A percentile compares a stretch with the other conserved stretches of the same genome.
Conservation (phyloP, 2,113 vertebrate genomes). For the Mirounga angustirostris region DNA sequence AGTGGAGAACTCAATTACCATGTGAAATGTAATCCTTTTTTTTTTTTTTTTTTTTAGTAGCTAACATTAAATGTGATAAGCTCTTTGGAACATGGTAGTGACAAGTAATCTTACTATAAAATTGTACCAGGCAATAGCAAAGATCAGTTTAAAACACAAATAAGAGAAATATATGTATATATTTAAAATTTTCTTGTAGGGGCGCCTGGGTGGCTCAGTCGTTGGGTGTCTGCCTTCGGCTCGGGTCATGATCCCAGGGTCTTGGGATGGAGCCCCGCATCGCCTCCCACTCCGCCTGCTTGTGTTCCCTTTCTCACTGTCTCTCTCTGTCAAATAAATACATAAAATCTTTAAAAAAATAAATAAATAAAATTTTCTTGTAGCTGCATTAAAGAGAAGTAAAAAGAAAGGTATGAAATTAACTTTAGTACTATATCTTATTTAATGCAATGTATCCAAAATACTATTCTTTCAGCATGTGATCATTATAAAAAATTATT, state of each 20-base stretch:
- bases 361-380: background rate
- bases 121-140: background rate
- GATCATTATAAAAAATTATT: background rate
- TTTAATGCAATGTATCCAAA: background rate
- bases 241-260: too few relatives aligned
- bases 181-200: background rate
- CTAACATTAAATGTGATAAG: background rate
- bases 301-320: too few relatives aligned
- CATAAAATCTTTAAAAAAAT: too few relatives aligned
- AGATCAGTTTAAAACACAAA: slow-evolving; percentile 41
- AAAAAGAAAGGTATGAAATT: background rate
- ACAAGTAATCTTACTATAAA: slow-evolving; percentile 17
- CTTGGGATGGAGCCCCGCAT: too few relatives aligned
- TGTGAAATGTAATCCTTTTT: background rate
- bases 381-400: background rate
- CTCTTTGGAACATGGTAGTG: background rate
- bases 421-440: background rate
- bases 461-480: background rate
- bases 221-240: too few relatives aligned
- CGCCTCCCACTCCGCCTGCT: too few relatives aligned
- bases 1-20: background rate
- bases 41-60: background rate
- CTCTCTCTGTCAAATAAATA: too few relatives aligned
- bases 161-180: background rate
- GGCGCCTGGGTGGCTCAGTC: too few relatives aligned